Percentiles rank a stretch among this genome's conserved stretches.
phyloP scores from a whole-genome alignment of 2,888 invertebrate species.

The Mayetiola destructor region DNA sequence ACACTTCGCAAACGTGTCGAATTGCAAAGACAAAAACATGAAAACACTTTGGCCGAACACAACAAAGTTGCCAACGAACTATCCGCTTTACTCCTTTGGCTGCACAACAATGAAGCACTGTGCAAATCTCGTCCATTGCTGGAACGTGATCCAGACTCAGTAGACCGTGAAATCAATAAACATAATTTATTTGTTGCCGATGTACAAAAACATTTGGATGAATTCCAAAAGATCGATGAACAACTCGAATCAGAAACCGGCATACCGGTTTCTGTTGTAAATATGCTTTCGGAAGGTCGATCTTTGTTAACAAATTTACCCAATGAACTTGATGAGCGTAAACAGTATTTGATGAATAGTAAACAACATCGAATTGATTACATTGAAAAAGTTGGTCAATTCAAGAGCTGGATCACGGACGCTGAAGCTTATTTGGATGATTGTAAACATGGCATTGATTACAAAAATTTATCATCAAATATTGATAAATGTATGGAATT shows the following conservation, averaged over 20 bases:
- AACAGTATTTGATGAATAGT: slow-evolving; percentile 64
- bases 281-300: slow-evolving; percentile 73
- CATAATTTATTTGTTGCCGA: slow-evolving; percentile 54
- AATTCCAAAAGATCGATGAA: slow-evolving; percentile 54
- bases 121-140: slow-evolving; percentile 71
- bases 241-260: slow-evolving; percentile 58
- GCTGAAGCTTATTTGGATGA: slow-evolving; percentile 62
- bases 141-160: slow-evolving; percentile 61
- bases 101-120: slow-evolving; percentile 66
- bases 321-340: slow-evolving; percentile 63
- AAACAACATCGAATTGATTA: slow-evolving; percentile 64
- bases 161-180: slow-evolving; percentile 64
- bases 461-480: slow-evolving; percentile 66
- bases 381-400: slow-evolving; percentile 56
- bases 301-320: slow-evolving; percentile 65
- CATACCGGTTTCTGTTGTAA: slow-evolving; percentile 63
- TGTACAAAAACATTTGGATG: slow-evolving; percentile 54
- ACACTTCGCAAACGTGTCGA: slow-evolving; percentile 68
- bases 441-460: slow-evolving; percentile 74
- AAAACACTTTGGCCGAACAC: slow-evolving; percentile 75
- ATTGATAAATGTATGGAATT: slow-evolving; percentile 77
- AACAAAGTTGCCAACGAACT: slow-evolving; percentile 68
- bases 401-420: slow-evolving; percentile 71
- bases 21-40: slow-evolving; percentile 73
- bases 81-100: slow-evolving; percentile 67